Evolutionary conservation across 1,140 invertebrate species (phyloP), one percentile per base, ranked within the genome.

Genomic region (Pseudomyrmex sp.): DNA sequence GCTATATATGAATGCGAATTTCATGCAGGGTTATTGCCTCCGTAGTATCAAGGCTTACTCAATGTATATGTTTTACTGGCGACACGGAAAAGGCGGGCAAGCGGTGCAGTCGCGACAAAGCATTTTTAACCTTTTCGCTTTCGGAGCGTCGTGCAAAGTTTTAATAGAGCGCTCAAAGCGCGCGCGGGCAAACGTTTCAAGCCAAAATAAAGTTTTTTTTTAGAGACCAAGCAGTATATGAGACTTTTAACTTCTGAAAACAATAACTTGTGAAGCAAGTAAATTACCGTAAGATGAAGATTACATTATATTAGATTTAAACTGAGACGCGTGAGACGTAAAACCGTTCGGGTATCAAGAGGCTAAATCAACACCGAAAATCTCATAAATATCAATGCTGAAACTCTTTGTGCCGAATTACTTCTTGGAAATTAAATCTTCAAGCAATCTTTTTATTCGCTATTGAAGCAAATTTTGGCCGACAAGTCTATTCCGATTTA

Each of bases 41-140:
- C 44, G 15, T 59, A n/a, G 15, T 65, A 76, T 79, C 52, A 70
- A 79, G 52, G 65, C 20, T 70, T 59, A 48, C 56, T 61, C 46
- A 70, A 54, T n/a, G 44, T 35, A 80, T 72, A 80, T 66, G 54
- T 48, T 80, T 59, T 70, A 61, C 56, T 72, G 26, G 13, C 8
- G 44, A 80, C 82, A 86, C 13, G 56, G 69, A 85, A 73, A 85
- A 70, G 83, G 56, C 66, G 80, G 80, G 62, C 48, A 66, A 59
- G 69, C 68, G 46, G 9, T 15, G 26, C 35, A 76, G 69, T 76
- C 58, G 61, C 65, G 68, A 83, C 66, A 83, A 80, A 85, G 76
- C 63, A 70, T 86, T 86, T 61, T 58, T 69, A 79, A 69, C 73
- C 66, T 70, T 73, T 83, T 76, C 65, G 44, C 66, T 35, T 80